phyloP scores from a whole-genome alignment of 53 echinoderm and acorn worm species.

The Patiria pectinifera region DNA sequence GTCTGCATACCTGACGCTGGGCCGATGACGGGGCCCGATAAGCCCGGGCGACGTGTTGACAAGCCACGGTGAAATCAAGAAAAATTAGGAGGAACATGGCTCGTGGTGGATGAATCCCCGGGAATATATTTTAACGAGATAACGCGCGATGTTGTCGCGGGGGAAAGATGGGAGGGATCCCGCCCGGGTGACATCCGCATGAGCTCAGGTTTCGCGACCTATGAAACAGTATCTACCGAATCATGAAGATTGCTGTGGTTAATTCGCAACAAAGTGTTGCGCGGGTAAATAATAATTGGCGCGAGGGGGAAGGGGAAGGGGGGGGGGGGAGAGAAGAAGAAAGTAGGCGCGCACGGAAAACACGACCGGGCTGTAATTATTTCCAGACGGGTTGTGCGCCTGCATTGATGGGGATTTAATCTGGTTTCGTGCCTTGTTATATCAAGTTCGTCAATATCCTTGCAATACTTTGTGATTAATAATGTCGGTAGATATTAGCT shows the following conservation, averaged over 20 bases:
- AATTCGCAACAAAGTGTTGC: slow-evolving; percentile 47
- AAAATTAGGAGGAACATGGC: neutral
- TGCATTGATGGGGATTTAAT: slow-evolving; percentile 28
- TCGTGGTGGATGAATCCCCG: neutral
- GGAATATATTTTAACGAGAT: slow-evolving; percentile 37
- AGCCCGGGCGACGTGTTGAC: slow-evolving; percentile 58
- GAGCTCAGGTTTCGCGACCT: slow-evolving; percentile 23
- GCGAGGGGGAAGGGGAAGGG: neutral
- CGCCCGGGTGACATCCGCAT: slow-evolving; percentile 24
- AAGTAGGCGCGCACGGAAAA: slow-evolving; percentile 3
- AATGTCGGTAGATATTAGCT: neutral
- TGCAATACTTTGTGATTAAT: neutral
- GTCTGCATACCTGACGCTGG: slow-evolving; percentile 39
- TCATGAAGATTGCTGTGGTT: slow-evolving; percentile 29
- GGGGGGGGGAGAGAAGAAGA: neutral
- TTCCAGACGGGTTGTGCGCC: slow-evolving; percentile 44
- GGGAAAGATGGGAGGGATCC: neutral
- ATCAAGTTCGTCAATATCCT: neutral
- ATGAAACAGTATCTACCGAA: slow-evolving; percentile 55
- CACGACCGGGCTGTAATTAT: slow-evolving; percentile 30
- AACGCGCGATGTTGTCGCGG: slow-evolving; percentile 27
- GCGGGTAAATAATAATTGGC: slow-evolving; percentile 44
- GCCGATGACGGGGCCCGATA: slow-evolving; percentile 48
- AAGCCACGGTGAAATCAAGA: slow-evolving; percentile 20
- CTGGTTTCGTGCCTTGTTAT: neutral